A percentile compares a stretch with the other conserved stretches of the same genome.
These are phyloP conservation scores for Caenorhabditis virilis DNA, from an alignment of 2,888 invertebrate genomes.

Conservation along the genomic window DNA sequence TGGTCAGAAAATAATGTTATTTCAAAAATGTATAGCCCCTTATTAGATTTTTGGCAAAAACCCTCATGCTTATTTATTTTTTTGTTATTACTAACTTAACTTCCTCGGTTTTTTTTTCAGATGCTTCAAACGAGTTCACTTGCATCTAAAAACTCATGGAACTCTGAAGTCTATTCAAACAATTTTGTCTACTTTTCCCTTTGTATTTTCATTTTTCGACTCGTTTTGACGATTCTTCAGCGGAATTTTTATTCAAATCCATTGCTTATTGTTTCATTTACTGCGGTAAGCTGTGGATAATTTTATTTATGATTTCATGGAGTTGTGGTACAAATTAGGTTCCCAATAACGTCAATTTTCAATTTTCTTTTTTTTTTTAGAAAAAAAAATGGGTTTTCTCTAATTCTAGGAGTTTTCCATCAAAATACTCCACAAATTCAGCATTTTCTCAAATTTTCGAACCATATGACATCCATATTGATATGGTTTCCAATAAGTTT, in stretches of 20 bases:
- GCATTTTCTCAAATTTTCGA: too few species aligned
- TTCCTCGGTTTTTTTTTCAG: not conserved
- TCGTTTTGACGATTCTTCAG: conserved; percentile 6
- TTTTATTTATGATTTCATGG: too few species aligned
- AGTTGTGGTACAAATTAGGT: too few species aligned
- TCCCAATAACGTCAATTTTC: too few species aligned
- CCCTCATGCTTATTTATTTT: not conserved
- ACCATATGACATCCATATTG: too few species aligned
- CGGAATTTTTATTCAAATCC: conserved; percentile 10
- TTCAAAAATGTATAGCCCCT: not conserved
- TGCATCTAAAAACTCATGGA: not conserved
- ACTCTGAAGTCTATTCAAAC: not conserved
- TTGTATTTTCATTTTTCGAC: conserved; percentile 5
- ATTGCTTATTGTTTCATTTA: not conserved
- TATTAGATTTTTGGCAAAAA: not conserved
- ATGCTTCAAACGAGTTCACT: not conserved
- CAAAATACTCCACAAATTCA: too few species aligned
- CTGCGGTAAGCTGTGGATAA: too few species aligned
- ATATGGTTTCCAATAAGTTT: not conserved
- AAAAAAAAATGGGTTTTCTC: conserved; percentile 3
- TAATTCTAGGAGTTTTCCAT: too few species aligned
- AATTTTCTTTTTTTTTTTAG: conserved; percentile 1
- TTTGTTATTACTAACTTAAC: not conserved
- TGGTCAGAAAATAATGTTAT: too few species aligned
- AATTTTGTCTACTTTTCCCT: not conserved